A percentile compares a stretch with the other conserved stretches of the same genome.
phyloP scores from a whole-genome alignment of 2,113 vertebrate genomes.

The Micromys minutus region DNA sequence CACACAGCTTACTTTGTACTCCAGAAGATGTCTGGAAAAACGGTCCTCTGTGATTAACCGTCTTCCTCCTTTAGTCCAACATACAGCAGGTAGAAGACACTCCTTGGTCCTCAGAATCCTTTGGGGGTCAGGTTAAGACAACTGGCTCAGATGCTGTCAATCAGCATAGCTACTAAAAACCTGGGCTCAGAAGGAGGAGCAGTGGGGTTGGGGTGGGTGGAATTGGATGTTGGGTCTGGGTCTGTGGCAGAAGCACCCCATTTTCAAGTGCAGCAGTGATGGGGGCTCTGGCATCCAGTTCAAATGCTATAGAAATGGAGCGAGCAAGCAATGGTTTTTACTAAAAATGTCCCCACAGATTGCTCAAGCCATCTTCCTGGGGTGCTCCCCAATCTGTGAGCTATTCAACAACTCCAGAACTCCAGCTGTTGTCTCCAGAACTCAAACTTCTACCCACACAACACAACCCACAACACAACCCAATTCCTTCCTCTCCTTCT shows the following conservation, averaged over 20 bases:
- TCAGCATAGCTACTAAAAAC: not conserved
- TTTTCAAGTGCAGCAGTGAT: not conserved
- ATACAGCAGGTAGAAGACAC: not conserved
- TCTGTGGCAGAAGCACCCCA: not conserved
- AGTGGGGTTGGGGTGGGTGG: not conserved
- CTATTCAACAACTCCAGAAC: not conserved
- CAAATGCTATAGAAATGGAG: not conserved
- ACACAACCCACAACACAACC: not conserved
- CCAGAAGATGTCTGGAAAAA: slow-evolving; percentile 30
- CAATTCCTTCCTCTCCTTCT: not conserved
- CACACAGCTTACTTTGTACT: not conserved
- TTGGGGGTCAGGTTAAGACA: not conserved
- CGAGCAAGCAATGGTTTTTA: not conserved
- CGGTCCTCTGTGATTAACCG: not conserved
- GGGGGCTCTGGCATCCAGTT: not conserved
- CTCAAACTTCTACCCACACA: not conserved
- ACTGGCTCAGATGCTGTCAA: not conserved
- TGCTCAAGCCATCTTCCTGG: not conserved
- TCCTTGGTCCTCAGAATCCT: slow-evolving; percentile 40
- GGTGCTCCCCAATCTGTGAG: not conserved
- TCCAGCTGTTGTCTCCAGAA: too few relatives aligned
- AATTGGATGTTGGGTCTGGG: too few relatives aligned
- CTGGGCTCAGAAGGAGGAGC: not conserved
- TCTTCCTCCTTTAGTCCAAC: not conserved
- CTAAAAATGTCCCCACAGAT: not conserved